A percentile compares a stretch with the other conserved stretches of the same genome.
Conservation (phyloP, 2,888 invertebrate species). For the Pharmacophagus antenor region DNA sequence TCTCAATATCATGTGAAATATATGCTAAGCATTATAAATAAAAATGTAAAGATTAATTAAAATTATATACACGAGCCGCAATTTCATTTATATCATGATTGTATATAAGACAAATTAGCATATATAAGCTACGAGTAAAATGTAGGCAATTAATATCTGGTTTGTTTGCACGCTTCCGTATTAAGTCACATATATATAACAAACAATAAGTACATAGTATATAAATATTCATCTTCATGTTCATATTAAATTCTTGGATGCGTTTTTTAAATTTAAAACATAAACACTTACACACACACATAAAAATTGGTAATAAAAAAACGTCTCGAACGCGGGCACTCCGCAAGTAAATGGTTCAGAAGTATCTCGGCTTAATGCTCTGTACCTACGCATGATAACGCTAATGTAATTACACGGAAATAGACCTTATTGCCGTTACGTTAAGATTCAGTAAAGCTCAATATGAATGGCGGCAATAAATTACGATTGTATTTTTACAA, state of each 20-base stretch:
- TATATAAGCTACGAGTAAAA: no score
- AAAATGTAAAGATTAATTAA: no score
- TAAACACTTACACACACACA: background rate
- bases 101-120: no score
- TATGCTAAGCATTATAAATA: no score
- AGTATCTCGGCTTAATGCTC: conserved; percentile 33
- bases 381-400: conserved; percentile 25
- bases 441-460: background rate
- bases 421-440: background rate
- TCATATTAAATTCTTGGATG: background rate
- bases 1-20: no score
- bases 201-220: no score
- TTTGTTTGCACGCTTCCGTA: no score
- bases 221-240: no score
- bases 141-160: no score
- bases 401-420: conserved; percentile 8
- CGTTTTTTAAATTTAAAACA: conserved; percentile 3
- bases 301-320: conserved; percentile 29
- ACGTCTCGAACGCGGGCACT: conserved; percentile 24
- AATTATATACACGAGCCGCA: no score
- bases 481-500: conserved; percentile 23
- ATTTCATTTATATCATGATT: no score
- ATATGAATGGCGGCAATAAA: conserved; percentile 8
- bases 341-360: conserved; percentile 34
- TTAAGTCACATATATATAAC: no score